Percentiles rank a stretch among this genome's conserved stretches.
These are phyloP conservation scores for Nebria salina DNA, from an alignment of 2,888 invertebrate genomes.

Conservation along the genomic window DNA sequence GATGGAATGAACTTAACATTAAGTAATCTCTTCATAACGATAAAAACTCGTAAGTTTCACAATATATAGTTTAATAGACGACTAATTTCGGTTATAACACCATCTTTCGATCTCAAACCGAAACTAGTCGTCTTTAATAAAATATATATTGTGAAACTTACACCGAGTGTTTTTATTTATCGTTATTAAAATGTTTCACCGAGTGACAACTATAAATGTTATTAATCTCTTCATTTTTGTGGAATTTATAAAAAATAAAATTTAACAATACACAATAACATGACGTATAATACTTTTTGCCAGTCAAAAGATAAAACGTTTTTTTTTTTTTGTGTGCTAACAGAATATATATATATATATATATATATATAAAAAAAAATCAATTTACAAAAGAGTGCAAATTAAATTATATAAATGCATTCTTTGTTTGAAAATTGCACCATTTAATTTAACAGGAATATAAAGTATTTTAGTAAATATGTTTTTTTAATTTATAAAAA, in stretches of 20 bases:
- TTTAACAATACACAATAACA: constrained; percentile 37
- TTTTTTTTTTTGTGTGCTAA: constrained; percentile 14
- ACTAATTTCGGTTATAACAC: too few relatives aligned
- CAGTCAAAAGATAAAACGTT: constrained; percentile 17
- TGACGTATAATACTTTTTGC: constrained; percentile 25
- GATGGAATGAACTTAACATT: neutral
- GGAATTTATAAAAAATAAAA: constrained; percentile 31
- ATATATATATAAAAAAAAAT: constrained; percentile 6
- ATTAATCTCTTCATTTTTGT: neutral
- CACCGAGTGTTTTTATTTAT: too few relatives aligned
- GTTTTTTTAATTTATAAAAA: too few relatives aligned
- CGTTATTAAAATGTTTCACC: too few relatives aligned
- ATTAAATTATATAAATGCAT: constrained; percentile 13
- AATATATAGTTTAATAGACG: too few relatives aligned
- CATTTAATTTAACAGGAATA: neutral
- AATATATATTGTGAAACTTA: too few relatives aligned
- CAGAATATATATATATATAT: constrained; percentile 2
- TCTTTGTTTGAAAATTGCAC: constrained; percentile 8
- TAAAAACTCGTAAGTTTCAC: too few relatives aligned
- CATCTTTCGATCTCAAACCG: too few relatives aligned
- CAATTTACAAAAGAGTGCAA: constrained; percentile 25
- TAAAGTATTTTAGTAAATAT: neutral
- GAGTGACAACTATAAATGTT: too few relatives aligned
- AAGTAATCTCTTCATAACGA: neutral
- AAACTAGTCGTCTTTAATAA: too few relatives aligned